Evolutionary conservation across 2,888 invertebrate species (phyloP).

Genomic region (Chromoteleia sp.): DNA sequence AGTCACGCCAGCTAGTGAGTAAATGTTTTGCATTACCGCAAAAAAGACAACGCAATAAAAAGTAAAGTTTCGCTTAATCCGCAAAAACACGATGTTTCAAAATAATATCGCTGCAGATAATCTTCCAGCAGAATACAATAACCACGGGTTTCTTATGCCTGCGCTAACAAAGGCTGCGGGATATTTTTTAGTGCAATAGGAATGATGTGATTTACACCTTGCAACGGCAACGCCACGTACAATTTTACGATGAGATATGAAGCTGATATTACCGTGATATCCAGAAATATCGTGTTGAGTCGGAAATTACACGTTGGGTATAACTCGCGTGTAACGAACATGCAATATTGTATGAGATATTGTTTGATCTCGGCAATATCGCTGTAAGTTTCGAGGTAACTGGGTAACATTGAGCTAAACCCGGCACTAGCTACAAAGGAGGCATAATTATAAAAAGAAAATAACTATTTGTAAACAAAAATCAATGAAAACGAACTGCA

Average conservation of each 20-base stretch:
- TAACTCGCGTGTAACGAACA: constrained; percentile 67
- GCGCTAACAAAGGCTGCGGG: constrained; percentile 2
- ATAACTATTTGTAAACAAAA: not conserved
- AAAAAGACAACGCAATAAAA: constrained; percentile 37
- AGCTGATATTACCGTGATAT: constrained; percentile 67
- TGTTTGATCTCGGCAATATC: constrained; percentile 66
- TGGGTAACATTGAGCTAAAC: constrained; percentile 51
- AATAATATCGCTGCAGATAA: constrained; percentile 51
- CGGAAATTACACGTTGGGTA: constrained; percentile 68
- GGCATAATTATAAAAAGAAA: constrained; percentile 33
- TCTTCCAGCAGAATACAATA: constrained; percentile 33
- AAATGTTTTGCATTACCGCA: constrained; percentile 27
- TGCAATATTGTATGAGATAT: constrained; percentile 67
- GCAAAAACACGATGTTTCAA: constrained; percentile 23
- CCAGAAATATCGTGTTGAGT: constrained; percentile 69
- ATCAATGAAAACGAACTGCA: constrained; percentile 31
- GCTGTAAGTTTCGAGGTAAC: constrained; percentile 59
- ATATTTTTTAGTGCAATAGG: constrained; percentile 52
- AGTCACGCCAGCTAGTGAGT: constrained; percentile 47
- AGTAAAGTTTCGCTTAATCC: constrained; percentile 18
- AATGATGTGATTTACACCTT: constrained; percentile 68
- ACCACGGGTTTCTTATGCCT: constrained; percentile 38
- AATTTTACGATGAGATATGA: constrained; percentile 66
- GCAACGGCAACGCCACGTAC: constrained; percentile 51
- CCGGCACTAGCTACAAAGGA: constrained; percentile 9